phyloP scores from a whole-genome alignment of 30 jellyfish, hydroid and myxozoan species.

The Turritopsis dohrnii region DNA sequence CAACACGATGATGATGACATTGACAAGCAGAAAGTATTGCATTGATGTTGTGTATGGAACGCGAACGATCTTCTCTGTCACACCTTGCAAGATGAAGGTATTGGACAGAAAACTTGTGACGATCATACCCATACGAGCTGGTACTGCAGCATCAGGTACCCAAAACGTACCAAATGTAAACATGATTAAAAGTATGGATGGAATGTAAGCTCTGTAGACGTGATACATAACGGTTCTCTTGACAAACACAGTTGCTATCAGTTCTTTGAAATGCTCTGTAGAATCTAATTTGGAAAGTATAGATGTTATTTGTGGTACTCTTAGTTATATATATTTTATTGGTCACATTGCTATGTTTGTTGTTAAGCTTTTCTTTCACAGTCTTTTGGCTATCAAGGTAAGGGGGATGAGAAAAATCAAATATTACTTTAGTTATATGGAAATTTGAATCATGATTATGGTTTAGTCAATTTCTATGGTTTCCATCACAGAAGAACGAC shows the following conservation, averaged over 20 bases:
- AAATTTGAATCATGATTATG: too few relatives aligned
- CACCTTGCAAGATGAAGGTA: slow-evolving; percentile 18
- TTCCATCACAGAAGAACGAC: too few relatives aligned
- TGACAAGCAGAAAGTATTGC: slow-evolving; percentile 7
- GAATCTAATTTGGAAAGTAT: neutral
- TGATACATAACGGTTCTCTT: slow-evolving; percentile 6
- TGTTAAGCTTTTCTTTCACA: too few relatives aligned
- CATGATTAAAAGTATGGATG: slow-evolving; percentile 13
- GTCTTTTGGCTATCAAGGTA: too few relatives aligned
- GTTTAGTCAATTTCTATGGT: too few relatives aligned
- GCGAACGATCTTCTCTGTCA: slow-evolving; percentile 5
- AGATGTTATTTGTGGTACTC: neutral
- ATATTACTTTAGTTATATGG: too few relatives aligned
- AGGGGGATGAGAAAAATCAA: too few relatives aligned
- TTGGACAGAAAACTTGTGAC: slow-evolving; percentile 18
- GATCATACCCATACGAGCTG: slow-evolving; percentile 26
- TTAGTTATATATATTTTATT: too few relatives aligned
- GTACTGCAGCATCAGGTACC: slow-evolving; percentile 26
- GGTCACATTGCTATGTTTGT: too few relatives aligned
- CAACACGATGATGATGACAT: neutral
- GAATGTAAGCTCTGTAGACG: slow-evolving; percentile 16
- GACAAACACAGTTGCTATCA: neutral
- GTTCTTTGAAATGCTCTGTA: neutral
- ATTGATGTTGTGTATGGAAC: slow-evolving; percentile 23
- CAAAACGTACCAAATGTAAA: slow-evolving; percentile 14